Conservation (phyloP, 2,113 vertebrate species). For the Tenrec ecaudatus region DNA sequence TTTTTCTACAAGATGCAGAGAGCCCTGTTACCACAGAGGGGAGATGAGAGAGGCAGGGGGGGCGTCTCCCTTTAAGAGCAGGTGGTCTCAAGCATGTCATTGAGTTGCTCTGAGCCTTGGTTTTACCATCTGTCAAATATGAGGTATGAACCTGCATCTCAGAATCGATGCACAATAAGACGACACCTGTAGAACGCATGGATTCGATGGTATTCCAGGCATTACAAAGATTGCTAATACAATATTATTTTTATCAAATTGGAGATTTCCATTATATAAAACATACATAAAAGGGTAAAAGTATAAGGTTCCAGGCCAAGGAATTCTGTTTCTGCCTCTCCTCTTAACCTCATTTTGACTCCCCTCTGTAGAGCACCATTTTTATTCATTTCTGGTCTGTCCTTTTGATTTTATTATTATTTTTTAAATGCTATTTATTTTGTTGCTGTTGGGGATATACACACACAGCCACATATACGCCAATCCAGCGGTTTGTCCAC, state of each 20-base stretch:
- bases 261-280: not conserved
- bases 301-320: not conserved
- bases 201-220: not conserved
- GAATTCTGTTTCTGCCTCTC: not conserved
- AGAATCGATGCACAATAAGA: too few species aligned
- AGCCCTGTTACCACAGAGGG: not conserved
- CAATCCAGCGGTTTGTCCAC: not conserved
- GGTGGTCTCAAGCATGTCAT: constrained; percentile 17
- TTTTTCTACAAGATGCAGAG: constrained; percentile 45
- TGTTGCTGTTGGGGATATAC: not conserved
- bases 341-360: not conserved
- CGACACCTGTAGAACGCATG: too few species aligned
- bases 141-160: not conserved
- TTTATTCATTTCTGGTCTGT: not conserved
- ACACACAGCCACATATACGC: not conserved
- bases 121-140: constrained; percentile 41
- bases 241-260: not conserved
- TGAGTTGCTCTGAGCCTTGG: constrained; percentile 2
- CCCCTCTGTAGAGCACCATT: not conserved
- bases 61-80: not conserved
- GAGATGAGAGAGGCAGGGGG: not conserved
- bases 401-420: not conserved
- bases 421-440: not conserved
- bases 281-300: not conserved
- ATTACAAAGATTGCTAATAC: not conserved